Conservation (phyloP, 2,113 vertebrate genomes). For the Erythrolamprus reginae region DNA sequence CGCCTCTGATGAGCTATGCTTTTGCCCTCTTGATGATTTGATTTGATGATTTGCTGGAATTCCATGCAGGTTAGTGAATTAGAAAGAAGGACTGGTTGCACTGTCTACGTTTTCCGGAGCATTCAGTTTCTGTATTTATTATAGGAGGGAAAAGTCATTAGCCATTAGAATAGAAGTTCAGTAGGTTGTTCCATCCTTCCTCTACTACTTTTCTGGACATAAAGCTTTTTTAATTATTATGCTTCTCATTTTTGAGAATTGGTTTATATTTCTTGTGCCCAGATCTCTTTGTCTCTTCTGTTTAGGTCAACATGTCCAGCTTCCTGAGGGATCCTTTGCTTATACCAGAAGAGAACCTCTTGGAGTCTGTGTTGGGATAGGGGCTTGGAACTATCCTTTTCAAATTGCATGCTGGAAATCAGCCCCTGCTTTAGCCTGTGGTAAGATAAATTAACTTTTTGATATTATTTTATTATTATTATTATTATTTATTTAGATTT, state of each 20-base stretch:
- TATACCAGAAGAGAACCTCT: slow-evolving; percentile 91
- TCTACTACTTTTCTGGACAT: background rate
- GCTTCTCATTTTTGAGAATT: background rate
- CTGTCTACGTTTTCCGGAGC: background rate
- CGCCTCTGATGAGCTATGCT: too few relatives aligned
- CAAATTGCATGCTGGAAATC: slow-evolving; percentile 85
- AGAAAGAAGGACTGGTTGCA: background rate
- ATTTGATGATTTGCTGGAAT: background rate
- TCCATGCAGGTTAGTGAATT: background rate
- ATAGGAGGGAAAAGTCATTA: background rate
- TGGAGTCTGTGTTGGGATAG: slow-evolving; percentile 92
- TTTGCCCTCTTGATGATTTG: background rate
- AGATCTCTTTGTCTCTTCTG: background rate
- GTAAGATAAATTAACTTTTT: slow-evolving; percentile 62
- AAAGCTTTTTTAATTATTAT: background rate
- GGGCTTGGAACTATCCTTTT: slow-evolving; percentile 95
- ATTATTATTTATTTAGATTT: too few relatives aligned
- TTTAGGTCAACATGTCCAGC: slow-evolving; percentile 91
- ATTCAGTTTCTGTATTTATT: background rate
- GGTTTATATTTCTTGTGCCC: background rate
- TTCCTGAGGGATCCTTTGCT: slow-evolving; percentile 84
- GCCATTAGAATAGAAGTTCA: background rate
- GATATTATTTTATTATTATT: too few relatives aligned
- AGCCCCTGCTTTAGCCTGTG: slow-evolving; percentile 90
- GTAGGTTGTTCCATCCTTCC: background rate